Base-by-base conservation (phyloP, 2,797 vertebrate genomes). In the Enteromius mattozi region DNA sequence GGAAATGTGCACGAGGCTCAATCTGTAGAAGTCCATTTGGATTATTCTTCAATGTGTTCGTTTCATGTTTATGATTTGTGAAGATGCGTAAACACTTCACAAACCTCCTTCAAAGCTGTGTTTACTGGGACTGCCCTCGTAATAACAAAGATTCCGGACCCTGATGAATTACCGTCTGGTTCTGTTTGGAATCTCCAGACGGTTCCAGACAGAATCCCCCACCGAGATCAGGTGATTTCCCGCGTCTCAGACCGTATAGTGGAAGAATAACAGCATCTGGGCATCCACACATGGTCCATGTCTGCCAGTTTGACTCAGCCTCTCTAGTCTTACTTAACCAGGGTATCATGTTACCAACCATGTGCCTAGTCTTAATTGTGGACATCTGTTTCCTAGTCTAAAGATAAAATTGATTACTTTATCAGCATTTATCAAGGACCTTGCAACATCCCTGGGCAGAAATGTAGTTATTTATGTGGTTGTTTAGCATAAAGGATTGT, bases 101-200 rank as follows among this genome's bases (percentile, higher is more conserved):
- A 75, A 83, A 83, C 76, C 61, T 82, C 65, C 82, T 86, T 86
- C 87, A 86, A 88, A 89, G 88, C 77, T 88, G 27, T 86, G 88
- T 90, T 87, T 86, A 86, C 82, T 16, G 27, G 68, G 68, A 9
- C 49, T 75, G 79, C 86, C 77, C 76, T 81, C 79, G 13, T 84
- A 63, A 71, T 85, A 74, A 84, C 80, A 82, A 42, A 75, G 72
- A 45, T 77, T 78, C 85, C 78, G 8, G 75, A 83, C 87, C 84
- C 49, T 91, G 90, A 93, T 92, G 92, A 91, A 92, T 92, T 88
- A 86, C 87, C 1, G n/a, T 88, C 91, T 91, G 89, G 88, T 88
- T 88, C 83, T 84, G 79, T 89, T 91, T 89, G 86, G 87, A 70
- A 87, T 82, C 89, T 83, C 87, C 84, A 37, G 61, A 78, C 80